Evolutionary conservation across 1,140 invertebrate genomes (phyloP).

Genomic region (Dinothrombium tinctorium): DNA sequence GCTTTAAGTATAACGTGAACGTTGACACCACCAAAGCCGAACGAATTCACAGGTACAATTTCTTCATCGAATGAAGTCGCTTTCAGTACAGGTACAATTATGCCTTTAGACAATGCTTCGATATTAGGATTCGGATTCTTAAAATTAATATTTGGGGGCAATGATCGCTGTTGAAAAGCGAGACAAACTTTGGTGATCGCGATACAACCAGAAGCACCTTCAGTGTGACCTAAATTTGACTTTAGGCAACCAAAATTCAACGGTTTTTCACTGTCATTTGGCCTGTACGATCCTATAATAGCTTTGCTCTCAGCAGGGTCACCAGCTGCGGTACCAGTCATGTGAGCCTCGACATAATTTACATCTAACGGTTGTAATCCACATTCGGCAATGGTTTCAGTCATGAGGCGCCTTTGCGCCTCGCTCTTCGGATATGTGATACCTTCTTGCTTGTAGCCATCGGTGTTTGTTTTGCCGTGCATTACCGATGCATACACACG

Average conservation of each 20-base stretch:
- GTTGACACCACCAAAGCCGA: constrained; percentile 11
- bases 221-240: constrained; percentile 75
- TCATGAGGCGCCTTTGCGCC: constrained; percentile 19
- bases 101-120: constrained; percentile 54
- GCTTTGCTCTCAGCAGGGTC: constrained; percentile 1
- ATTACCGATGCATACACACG: constrained; percentile 57
- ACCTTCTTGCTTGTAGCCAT: constrained; percentile 31
- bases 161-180: constrained; percentile 58
- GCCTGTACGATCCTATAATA: not conserved
- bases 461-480: constrained; percentile 30
- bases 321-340: constrained; percentile 16
- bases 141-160: constrained; percentile 80
- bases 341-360: constrained; percentile 24
- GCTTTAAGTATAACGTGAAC: constrained; percentile 31
- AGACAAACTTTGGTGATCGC: constrained; percentile 65
- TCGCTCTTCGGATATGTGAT: constrained; percentile 17
- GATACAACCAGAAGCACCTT: constrained; percentile 58
- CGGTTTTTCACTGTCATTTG: constrained; percentile 31
- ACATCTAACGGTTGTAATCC: constrained; percentile 20
- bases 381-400: constrained; percentile 19
- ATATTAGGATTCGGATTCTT: constrained; percentile 63
- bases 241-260: constrained; percentile 67
- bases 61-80: constrained; percentile 4
- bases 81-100: constrained; percentile 35
- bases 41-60: constrained; percentile 47